phyloP scores from a whole-genome alignment of 2,797 vertebrate genomes.

The Sylvia borin region DNA sequence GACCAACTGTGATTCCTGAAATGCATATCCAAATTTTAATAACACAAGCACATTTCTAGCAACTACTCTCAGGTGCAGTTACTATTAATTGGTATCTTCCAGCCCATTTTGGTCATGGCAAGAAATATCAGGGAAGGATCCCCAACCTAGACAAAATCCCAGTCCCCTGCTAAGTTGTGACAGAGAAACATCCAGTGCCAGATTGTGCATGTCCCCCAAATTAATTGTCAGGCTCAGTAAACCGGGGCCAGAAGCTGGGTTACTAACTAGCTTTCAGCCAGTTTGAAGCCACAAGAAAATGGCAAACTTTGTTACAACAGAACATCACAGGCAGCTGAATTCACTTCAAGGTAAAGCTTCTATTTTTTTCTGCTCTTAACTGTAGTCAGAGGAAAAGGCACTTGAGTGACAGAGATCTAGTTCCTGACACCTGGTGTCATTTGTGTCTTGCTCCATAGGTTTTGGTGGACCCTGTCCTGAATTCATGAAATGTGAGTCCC shows the following conservation, averaged over 20 bases:
- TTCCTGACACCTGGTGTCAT: not conserved
- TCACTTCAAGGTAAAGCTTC: not conserved
- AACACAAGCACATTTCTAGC: not conserved
- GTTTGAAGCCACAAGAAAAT: not conserved
- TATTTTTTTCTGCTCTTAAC: not conserved
- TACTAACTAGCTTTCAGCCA: not conserved
- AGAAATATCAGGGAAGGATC: not conserved
- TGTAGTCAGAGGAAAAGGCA: not conserved
- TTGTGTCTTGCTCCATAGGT: not conserved
- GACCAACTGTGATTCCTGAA: not conserved
- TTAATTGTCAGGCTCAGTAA: not conserved
- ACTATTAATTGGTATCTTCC: not conserved
- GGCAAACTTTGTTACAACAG: not conserved
- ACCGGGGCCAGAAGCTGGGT: not conserved
- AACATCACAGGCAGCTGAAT: not conserved
- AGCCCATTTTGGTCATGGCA: not conserved
- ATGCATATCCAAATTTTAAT: not conserved
- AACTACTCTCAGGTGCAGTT: not conserved
- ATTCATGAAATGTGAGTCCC: not conserved
- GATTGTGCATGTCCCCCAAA: not conserved
- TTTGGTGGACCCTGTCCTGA: not conserved
- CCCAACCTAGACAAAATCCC: not conserved
- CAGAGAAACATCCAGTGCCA: not conserved
- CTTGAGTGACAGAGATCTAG: not conserved
- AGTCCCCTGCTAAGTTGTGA: not conserved